Conservation (phyloP, 2,113 vertebrate species). For the Accipiter virgatus region DNA sequence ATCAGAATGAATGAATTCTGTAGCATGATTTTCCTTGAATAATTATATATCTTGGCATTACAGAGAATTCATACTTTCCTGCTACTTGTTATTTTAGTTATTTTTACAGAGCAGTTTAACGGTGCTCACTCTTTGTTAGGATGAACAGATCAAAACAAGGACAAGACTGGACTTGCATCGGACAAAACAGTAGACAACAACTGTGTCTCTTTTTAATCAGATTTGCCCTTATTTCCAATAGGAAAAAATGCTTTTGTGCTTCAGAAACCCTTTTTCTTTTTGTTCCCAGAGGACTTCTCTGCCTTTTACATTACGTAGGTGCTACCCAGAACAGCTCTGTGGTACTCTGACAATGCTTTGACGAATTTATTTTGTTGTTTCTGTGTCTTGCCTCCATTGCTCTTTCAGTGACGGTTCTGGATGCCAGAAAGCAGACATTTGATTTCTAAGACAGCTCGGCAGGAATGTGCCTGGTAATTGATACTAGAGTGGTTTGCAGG, state of each 20-base stretch:
- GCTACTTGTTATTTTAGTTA: background rate
- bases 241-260: background rate
- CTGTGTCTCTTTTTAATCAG: background rate
- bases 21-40: background rate
- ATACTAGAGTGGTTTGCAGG: background rate
- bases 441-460: background rate
- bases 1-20: background rate
- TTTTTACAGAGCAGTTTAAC: background rate
- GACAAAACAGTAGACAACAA: background rate
- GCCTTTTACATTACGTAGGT: background rate
- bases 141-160: background rate
- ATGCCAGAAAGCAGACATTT: background rate
- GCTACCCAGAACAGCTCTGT: background rate
- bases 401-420: background rate
- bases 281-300: background rate
- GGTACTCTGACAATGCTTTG: background rate
- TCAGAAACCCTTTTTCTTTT: background rate
- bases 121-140: background rate
- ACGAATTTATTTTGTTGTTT: background rate
- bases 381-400: background rate
- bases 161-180: background rate
- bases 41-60: background rate
- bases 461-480: background rate
- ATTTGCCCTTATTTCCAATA: background rate
- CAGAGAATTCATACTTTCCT: background rate